phyloP scores from a whole-genome alignment of 2,888 invertebrate species.

The Drosophila anomelani region DNA sequence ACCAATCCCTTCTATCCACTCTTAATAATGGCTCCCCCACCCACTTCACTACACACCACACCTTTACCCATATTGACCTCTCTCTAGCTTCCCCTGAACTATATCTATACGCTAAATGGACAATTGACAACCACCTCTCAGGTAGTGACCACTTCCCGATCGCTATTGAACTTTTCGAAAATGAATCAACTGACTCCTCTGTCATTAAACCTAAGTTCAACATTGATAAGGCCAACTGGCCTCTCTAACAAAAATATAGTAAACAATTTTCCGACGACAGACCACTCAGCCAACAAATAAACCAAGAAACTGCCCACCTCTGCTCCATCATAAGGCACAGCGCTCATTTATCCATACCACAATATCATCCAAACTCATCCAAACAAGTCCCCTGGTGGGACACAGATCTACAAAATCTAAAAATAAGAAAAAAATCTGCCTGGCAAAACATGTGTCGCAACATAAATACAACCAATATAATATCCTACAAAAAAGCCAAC shows the following conservation, averaged over 20 bases:
- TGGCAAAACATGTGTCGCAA: too few relatives aligned
- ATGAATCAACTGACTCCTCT: neutral
- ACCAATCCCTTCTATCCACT: too few relatives aligned
- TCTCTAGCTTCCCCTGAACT: too few relatives aligned
- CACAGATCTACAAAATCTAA: neutral
- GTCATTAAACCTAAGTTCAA: neutral
- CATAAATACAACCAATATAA: too few relatives aligned
- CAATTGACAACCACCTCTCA: neutral
- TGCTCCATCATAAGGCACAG: neutral
- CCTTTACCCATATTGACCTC: too few relatives aligned
- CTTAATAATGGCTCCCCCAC: too few relatives aligned
- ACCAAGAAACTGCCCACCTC: neutral
- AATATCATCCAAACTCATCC: neutral
- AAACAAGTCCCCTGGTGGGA: neutral
- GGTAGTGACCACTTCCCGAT: neutral
- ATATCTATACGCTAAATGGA: too few relatives aligned
- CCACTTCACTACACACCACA: too few relatives aligned
- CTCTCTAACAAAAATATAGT: neutral
- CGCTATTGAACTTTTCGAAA: neutral
- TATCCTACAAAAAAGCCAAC: neutral
- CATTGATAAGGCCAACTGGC: neutral
- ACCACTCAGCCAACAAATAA: too few relatives aligned
- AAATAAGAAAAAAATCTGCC: too few relatives aligned
- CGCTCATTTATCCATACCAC: conserved; percentile 1
- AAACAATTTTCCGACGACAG: conserved; percentile 1